Percentiles rank a stretch among this genome's conserved stretches.
Evolutionary conservation across 2,113 vertebrate species (phyloP).

Genomic region (Haemorhous mexicanus): DNA sequence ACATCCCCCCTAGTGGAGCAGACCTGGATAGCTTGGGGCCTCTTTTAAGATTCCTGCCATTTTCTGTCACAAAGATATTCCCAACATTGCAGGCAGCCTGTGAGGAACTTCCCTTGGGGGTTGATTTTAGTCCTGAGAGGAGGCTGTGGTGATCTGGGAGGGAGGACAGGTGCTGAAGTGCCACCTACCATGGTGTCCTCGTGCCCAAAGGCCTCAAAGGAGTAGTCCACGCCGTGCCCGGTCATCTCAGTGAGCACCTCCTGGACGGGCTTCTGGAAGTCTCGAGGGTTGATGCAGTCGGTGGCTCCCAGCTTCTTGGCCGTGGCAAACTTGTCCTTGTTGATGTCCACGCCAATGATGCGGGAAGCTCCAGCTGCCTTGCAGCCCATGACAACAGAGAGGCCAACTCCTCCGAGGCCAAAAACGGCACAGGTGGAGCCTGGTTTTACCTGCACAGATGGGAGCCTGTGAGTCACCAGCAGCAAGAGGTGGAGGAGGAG

Average conservation of each 20-base stretch:
- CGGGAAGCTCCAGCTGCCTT: conserved; percentile 84
- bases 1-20: not conserved
- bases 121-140: not conserved
- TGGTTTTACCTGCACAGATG: conserved; percentile 74
- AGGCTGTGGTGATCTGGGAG: not conserved
- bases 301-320: conserved; percentile 80
- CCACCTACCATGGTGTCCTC: conserved; percentile 75
- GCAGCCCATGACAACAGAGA: conserved; percentile 87
- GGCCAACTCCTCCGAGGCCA: conserved; percentile 81
- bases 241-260: conserved; percentile 80
- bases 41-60: not conserved
- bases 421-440: conserved; percentile 83
- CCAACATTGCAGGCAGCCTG: no score
- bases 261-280: conserved; percentile 73
- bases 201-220: conserved; percentile 81
- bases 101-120: fast-evolving
- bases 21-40: no score
- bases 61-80: no score
- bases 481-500: not conserved
- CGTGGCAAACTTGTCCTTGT: conserved; percentile 76
- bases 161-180: not conserved
- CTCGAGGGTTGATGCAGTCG: conserved; percentile 79
- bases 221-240: conserved; percentile 76
- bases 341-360: conserved; percentile 86
- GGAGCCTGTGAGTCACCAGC: not conserved